Base-by-base conservation (phyloP, 2,113 vertebrate genomes). In the Indicator indicator region DNA sequence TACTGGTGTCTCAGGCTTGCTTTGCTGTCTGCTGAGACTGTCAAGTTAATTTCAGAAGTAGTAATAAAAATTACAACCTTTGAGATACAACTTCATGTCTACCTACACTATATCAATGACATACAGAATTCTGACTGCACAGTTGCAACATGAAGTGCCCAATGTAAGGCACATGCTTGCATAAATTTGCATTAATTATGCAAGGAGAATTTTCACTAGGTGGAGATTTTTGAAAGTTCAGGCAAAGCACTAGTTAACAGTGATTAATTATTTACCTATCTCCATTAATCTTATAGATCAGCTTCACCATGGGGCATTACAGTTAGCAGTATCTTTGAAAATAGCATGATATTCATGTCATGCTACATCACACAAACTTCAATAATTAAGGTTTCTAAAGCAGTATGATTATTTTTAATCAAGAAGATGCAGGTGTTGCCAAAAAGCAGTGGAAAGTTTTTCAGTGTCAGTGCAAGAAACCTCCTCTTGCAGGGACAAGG, bases 391-490 rank as follows among this genome's bases (percentile, higher is more conserved):
- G 77, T 58, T 95, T 71, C 54, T 78, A 58, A 26, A 78, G 30
- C 6, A 30, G 26, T 60, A 3, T 56, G 36, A 56, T 77, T 5
- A 36, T 59, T 82, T 88, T 90, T 55, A 62, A 87, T 73, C 44
- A 46, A 27, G 30, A 67, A 44, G 52, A 52, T 68, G 71, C 50
- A 76, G 50, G 64, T 84, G 33, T 28, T 93, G 64, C 68, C 82
- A 83, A 71, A 60, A 83, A 91, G 75, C 87, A 81, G 26, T 32
- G 58, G 60, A 12, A 93, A 77, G 73, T 56, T 92, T 93, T 68
- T 36, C 48, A 44, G 42, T 72, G 70, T 27, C 63, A 73, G 6
- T 1, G 5, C 15, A 60, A 55, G 64, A 67, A 71, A 33, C 16
- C 42, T 89, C 40, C 15, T 87, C 6, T 93, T 3, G 2, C 40